A percentile compares a stretch with the other conserved stretches of the same genome.
phyloP scores from a whole-genome alignment of 2,113 vertebrate species.

The Stigmatopora argus region DNA sequence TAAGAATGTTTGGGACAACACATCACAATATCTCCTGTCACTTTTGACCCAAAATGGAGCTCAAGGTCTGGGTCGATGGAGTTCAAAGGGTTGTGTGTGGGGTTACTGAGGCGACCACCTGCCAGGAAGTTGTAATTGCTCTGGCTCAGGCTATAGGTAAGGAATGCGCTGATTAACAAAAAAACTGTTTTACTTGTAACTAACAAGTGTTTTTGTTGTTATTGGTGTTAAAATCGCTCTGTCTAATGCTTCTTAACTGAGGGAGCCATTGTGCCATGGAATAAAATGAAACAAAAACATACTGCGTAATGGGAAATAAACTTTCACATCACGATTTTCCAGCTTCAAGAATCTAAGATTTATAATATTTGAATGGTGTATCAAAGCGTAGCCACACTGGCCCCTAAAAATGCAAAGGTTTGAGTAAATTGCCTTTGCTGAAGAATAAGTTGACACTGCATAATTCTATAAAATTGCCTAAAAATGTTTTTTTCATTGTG shows the following conservation, averaged over 20 bases:
- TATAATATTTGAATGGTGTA: not conserved
- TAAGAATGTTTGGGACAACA: slow-evolving; percentile 57
- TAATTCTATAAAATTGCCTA: not conserved
- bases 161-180: slow-evolving; percentile 10
- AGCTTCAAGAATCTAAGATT: not conserved
- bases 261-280: not conserved
- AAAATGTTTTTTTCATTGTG: not conserved
- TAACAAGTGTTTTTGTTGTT: no score
- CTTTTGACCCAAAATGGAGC: slow-evolving; percentile 84
- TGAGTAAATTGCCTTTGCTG: not conserved
- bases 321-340: not conserved
- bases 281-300: not conserved
- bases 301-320: not conserved
- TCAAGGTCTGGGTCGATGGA: slow-evolving; percentile 98
- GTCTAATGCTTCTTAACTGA: not conserved
- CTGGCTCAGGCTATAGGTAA: slow-evolving; percentile 96
- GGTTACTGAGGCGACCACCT: slow-evolving; percentile 94
- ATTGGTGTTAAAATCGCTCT: no score
- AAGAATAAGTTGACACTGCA: not conserved
- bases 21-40: slow-evolving; percentile 30
- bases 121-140: slow-evolving; percentile 98
- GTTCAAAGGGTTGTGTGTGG: slow-evolving; percentile 96
- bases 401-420: not conserved
- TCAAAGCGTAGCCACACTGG: not conserved
- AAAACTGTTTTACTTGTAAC: no score